phyloP scores from a whole-genome alignment of 1,140 invertebrate species.

The Lycorma delicatula region DNA sequence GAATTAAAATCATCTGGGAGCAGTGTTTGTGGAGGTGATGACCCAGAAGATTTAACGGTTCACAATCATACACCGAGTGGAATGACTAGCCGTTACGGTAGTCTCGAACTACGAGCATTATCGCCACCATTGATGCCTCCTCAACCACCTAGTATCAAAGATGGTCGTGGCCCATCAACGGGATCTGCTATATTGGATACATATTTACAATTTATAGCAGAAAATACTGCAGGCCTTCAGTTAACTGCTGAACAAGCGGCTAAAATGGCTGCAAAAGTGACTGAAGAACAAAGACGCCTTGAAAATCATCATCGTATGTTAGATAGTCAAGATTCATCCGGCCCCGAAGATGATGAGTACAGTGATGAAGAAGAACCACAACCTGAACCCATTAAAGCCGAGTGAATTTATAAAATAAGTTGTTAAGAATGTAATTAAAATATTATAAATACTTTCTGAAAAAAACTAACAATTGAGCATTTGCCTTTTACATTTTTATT shows the following conservation, averaged over 20 bases:
- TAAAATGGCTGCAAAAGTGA: slow-evolving; percentile 26
- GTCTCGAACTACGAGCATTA: slow-evolving; percentile 24
- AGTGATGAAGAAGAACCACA: slow-evolving; percentile 30
- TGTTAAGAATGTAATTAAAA: no score
- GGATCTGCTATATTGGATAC: slow-evolving; percentile 73
- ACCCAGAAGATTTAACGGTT: slow-evolving; percentile 70
- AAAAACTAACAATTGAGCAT: no score
- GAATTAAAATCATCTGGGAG: slow-evolving; percentile 55
- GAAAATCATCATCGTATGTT: slow-evolving; percentile 18
- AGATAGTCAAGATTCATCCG: slow-evolving; percentile 27
- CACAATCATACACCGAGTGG: slow-evolving; percentile 17
- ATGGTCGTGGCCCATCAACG: slow-evolving; percentile 37
- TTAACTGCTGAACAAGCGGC: slow-evolving; percentile 29
- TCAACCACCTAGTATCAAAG: slow-evolving; percentile 8
- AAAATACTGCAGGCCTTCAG: slow-evolving; percentile 54
- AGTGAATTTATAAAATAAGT: no score
- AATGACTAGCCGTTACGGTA: slow-evolving; percentile 15
- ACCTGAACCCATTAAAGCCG: slow-evolving; percentile 32
- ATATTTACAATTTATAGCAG: slow-evolving; percentile 74
- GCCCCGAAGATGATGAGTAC: slow-evolving; percentile 31
- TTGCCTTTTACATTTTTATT: no score
- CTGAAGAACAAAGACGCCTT: slow-evolving; percentile 23
- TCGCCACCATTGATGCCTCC: slow-evolving; percentile 17
- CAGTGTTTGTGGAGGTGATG: slow-evolving; percentile 62
- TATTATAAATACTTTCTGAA: no score